Evolutionary conservation across 2,113 vertebrate genomes (phyloP).

Genomic region (Candoia aspera): DNA sequence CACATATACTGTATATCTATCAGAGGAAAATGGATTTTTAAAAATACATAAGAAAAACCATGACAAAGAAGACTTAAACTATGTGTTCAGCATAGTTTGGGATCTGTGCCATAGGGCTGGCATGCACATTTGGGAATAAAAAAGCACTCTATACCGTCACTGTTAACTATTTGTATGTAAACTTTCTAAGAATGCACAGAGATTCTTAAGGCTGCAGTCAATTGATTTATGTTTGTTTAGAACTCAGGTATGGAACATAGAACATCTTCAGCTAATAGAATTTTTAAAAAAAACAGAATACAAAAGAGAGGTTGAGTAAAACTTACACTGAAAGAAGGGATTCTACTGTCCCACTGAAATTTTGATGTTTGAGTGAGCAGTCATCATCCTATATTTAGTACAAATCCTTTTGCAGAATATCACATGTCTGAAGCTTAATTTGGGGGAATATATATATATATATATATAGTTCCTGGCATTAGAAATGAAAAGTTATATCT

Average conservation of each 20-base stretch:
- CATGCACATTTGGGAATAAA: background rate
- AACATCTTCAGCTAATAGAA: conserved; percentile 49
- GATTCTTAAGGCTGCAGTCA: conserved; percentile 22
- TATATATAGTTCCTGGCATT: accelerated
- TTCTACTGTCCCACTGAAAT: background rate
- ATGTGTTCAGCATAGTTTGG: background rate
- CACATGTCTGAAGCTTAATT: background rate
- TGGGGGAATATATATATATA: background rate
- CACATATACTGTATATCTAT: too few relatives aligned
- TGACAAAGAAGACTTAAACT: too few relatives aligned
- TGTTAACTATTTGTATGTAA: background rate
- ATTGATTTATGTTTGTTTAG: conserved; percentile 40
- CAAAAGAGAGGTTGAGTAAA: conserved; percentile 33
- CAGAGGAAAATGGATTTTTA: too few relatives aligned
- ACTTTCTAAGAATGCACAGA: conserved; percentile 23
- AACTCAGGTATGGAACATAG: conserved; percentile 27
- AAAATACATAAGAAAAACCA: too few relatives aligned
- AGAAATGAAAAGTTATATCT: background rate
- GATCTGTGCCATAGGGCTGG: background rate
- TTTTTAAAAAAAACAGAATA: conserved; percentile 27
- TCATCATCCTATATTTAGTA: background rate
- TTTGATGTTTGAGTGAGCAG: background rate
- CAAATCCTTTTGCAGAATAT: background rate
- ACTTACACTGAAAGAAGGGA: conserved; percentile 30
- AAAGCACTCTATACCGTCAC: background rate